A percentile compares a stretch with the other conserved stretches of the same genome.
Conservation (phyloP, 2,888 invertebrate species). For the Diadegma fenestrale region DNA sequence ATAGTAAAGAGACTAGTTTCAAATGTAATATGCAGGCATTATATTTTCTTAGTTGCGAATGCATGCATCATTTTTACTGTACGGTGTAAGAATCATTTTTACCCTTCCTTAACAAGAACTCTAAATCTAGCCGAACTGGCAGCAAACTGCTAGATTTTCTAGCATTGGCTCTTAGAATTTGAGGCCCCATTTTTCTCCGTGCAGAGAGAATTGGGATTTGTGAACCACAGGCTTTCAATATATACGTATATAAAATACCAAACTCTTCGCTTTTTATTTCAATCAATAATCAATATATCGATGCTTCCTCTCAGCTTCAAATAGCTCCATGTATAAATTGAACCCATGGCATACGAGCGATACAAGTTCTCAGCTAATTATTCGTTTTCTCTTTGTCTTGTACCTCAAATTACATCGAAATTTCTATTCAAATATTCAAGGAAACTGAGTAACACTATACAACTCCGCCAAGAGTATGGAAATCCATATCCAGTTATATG, state of each 20-base stretch:
- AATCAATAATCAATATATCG: conserved; percentile 47
- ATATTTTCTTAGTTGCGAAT: too few species aligned
- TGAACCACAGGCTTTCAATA: neutral
- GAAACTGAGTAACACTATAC: neutral
- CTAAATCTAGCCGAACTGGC: too few species aligned
- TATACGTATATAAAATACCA: neutral
- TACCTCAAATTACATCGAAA: neutral
- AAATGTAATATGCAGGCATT: too few species aligned
- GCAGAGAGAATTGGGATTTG: neutral
- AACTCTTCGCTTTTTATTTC: conserved; percentile 21
- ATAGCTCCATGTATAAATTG: neutral
- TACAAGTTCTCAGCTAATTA: conserved; percentile 18
- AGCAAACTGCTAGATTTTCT: too few species aligned
- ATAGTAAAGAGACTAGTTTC: too few species aligned
- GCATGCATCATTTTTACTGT: too few species aligned
- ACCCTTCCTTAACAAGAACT: too few species aligned
- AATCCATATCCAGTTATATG: neutral
- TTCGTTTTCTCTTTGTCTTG: conserved; percentile 6
- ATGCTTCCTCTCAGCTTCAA: conserved; percentile 10
- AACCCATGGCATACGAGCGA: neutral
- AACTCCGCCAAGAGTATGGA: neutral
- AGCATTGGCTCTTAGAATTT: too few species aligned
- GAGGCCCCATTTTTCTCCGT: too few species aligned
- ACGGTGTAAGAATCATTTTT: too few species aligned
- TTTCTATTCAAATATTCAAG: neutral